A percentile compares a stretch with the other conserved stretches of the same genome.
Conservation (phyloP, 2,113 vertebrate genomes). For the Ceratotherium simum region DNA sequence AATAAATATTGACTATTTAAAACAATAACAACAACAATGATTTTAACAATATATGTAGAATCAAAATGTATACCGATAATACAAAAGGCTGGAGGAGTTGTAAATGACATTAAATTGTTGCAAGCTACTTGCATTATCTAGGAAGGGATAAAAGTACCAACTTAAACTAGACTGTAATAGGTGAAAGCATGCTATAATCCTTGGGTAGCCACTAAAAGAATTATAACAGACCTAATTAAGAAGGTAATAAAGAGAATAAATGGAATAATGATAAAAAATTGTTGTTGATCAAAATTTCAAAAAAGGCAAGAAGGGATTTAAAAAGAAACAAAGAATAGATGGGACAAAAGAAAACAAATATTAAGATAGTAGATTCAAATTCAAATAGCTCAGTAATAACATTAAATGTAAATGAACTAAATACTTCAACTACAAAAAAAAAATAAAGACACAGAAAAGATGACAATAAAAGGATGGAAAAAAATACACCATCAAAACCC, state of each 20-base stretch:
- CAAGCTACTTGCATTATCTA: not conserved
- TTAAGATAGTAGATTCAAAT: too few relatives aligned
- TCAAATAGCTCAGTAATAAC: too few relatives aligned
- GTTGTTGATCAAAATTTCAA: not conserved
- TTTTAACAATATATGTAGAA: not conserved
- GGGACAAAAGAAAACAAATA: not conserved
- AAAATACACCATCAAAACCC: not conserved
- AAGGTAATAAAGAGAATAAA: not conserved
- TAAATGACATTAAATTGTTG: not conserved
- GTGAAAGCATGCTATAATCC: not conserved
- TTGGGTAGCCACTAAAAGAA: not conserved
- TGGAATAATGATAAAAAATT: not conserved
- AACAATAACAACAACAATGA: not conserved
- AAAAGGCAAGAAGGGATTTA: not conserved
- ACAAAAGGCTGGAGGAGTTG: not conserved
- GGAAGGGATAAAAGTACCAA: not conserved
- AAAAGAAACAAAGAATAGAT: not conserved
- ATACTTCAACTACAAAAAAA: not conserved
- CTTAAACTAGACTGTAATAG: not conserved
- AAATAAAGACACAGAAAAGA: not conserved
- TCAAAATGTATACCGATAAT: not conserved
- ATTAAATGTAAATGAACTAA: not conserved
- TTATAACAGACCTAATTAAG: not conserved
- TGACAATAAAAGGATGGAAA: not conserved
- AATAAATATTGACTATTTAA: not conserved